Percentiles rank a stretch among this genome's conserved stretches.
phyloP scores from a whole-genome alignment of 2,888 invertebrate species.

The Choreutis nemorana region DNA sequence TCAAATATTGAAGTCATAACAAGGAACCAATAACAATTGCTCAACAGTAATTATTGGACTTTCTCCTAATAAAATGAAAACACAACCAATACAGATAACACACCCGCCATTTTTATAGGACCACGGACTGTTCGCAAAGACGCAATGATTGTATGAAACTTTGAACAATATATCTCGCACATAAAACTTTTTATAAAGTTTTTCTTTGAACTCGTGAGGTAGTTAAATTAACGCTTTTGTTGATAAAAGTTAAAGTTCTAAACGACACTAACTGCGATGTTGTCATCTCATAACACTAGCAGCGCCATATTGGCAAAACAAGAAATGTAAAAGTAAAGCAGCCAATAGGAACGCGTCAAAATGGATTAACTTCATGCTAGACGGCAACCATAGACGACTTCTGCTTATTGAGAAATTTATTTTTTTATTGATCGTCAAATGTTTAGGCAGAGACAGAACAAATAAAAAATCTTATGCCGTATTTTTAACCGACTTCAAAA shows the following conservation, averaged over 20 bases:
- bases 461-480: no score
- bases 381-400: no score
- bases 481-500: no score
- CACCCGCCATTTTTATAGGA: constrained; percentile 65
- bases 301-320: constrained; percentile 62
- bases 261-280: constrained; percentile 62
- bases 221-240: constrained; percentile 34
- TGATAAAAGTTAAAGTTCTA: constrained; percentile 42
- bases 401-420: no score
- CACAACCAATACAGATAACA: constrained; percentile 61
- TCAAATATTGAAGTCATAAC: constrained; percentile 17
- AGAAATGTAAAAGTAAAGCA: constrained; percentile 19
- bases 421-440: no score
- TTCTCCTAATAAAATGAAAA: constrained; percentile 50
- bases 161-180: constrained; percentile 22
- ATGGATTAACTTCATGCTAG: no score
- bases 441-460: no score
- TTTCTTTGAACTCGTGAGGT: constrained; percentile 50
- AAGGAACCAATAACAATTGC: constrained; percentile 20
- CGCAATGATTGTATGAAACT: constrained; percentile 28
- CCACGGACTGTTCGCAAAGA: constrained; percentile 45
- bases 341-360: no score
- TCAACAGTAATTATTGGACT: constrained; percentile 34
- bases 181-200: constrained; percentile 27
- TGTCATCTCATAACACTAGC: constrained; percentile 65